Percentiles rank a stretch among this genome's conserved stretches.
Conservation (phyloP, 2,797 vertebrate genomes). For the Microctenopoma stevenorrisi region DNA sequence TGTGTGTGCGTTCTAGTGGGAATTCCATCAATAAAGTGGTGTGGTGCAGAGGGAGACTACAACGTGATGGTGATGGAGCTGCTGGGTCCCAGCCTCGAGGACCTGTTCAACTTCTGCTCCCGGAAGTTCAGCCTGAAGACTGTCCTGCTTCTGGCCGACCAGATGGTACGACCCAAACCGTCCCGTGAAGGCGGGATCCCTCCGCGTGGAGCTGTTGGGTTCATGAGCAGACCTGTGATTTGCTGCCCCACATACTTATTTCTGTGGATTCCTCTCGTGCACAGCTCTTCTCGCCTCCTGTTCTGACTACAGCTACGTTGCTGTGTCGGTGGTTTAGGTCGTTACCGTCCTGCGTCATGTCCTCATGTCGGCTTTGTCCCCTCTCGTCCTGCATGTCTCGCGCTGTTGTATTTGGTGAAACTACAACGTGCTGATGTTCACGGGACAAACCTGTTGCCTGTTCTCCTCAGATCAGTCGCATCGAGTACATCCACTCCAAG, state of each 20-base stretch:
- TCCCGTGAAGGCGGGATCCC: background rate
- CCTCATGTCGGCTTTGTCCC: slow-evolving; percentile 24
- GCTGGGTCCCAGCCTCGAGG: slow-evolving; percentile 94
- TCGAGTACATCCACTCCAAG: slow-evolving; percentile 98
- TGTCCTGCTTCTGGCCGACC: slow-evolving; percentile 95
- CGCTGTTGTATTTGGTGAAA: slow-evolving; percentile 15
- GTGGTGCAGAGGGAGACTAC: slow-evolving; percentile 96
- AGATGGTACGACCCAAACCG: slow-evolving; percentile 87
- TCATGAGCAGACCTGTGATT: slow-evolving; percentile 2
- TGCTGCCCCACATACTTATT: slow-evolving; percentile 49
- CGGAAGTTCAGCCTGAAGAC: slow-evolving; percentile 98
- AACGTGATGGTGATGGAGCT: slow-evolving; percentile 99
- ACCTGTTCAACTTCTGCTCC: slow-evolving; percentile 98
- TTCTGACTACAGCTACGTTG: slow-evolving; percentile 28
- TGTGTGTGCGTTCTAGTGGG: slow-evolving; percentile 84
- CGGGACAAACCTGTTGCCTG: background rate
- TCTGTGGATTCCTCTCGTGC: slow-evolving; percentile 20
- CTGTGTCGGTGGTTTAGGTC: slow-evolving; percentile 36
- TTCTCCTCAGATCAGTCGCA: slow-evolving; percentile 90
- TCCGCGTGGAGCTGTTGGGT: background rate
- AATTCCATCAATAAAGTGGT: slow-evolving; percentile 98
- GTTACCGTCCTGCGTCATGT: slow-evolving; percentile 24
- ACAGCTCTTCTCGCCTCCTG: slow-evolving; percentile 38
- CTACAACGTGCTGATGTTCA: background rate
- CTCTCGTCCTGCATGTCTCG: slow-evolving; percentile 2